Conservation (phyloP, 35 echinoderm and acorn worm species). For the Acanthaster planci region DNA sequence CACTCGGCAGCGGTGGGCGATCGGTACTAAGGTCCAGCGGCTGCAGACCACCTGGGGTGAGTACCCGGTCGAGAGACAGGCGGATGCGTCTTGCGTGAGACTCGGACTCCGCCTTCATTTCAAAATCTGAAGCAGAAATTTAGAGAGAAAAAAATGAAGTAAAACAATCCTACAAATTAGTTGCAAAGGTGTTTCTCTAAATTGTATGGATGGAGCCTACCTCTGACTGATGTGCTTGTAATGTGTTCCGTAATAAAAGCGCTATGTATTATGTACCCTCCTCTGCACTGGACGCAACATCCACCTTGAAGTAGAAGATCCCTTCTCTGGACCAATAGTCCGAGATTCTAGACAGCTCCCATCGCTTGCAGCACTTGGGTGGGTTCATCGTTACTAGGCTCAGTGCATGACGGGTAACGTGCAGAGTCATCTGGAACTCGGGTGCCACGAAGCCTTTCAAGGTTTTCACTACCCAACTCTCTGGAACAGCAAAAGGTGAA, state of each 20-base stretch:
- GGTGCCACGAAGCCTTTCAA: conserved; percentile 47
- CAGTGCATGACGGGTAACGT: conserved; percentile 39
- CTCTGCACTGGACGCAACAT: conserved; percentile 19
- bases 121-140: background rate
- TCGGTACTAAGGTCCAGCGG: background rate
- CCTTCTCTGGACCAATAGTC: conserved; percentile 27
- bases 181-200: too few relatives aligned
- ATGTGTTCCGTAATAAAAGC: too few relatives aligned
- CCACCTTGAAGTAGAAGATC: conserved; percentile 37
- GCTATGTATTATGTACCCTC: conserved; percentile 37
- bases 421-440: conserved; percentile 51
- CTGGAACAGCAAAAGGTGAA: background rate
- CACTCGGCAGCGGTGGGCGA: background rate
- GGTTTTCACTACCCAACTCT: conserved; percentile 45
- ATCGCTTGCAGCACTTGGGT: conserved; percentile 36
- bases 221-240: too few relatives aligned
- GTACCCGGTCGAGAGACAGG: background rate
- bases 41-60: background rate
- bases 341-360: conserved; percentile 27
- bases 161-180: too few relatives aligned
- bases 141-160: too few relatives aligned
- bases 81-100: conserved; percentile 10
- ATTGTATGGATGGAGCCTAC: too few relatives aligned
- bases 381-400: conserved; percentile 46
- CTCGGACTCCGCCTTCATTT: conserved; percentile 20